These are phyloP conservation scores for Caenorhabditis panamensis DNA, from an alignment of 2,888 invertebrate species.

Conservation along the genomic window DNA sequence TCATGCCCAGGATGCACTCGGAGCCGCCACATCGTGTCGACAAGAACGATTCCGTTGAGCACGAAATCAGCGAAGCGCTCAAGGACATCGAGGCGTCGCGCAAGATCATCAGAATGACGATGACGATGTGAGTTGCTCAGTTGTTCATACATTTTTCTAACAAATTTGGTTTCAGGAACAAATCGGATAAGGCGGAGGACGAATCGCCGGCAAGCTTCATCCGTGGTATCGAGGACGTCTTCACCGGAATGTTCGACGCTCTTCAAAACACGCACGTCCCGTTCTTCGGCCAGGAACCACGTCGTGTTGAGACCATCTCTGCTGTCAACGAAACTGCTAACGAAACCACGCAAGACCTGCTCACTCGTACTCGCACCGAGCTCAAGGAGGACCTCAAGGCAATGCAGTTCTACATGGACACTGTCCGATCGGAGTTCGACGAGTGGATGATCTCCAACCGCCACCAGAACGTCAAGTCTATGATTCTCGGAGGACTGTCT, in stretches of 20 bases:
- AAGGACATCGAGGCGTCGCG: slow-evolving; percentile 37
- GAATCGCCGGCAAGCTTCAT: slow-evolving; percentile 27
- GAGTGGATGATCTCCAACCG: slow-evolving; percentile 57
- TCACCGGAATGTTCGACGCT: slow-evolving; percentile 38
- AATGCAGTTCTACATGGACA: slow-evolving; percentile 20
- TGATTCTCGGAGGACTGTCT: slow-evolving; percentile 49
- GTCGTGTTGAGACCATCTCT: not conserved
- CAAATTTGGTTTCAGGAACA: slow-evolving; percentile 10
- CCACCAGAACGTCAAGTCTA: slow-evolving; percentile 38
- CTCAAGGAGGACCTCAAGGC: slow-evolving; percentile 35
- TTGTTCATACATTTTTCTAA: not conserved
- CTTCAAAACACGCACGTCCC: slow-evolving; percentile 45
- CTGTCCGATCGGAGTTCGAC: slow-evolving; percentile 28
- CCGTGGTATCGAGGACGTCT: slow-evolving; percentile 29
- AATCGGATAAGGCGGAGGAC: slow-evolving; percentile 10
- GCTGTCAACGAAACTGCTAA: slow-evolving; percentile 11
- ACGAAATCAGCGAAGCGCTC: slow-evolving; percentile 44
- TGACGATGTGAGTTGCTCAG: slow-evolving; percentile 31
- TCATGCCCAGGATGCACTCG: slow-evolving; percentile 24
- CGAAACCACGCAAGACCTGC: slow-evolving; percentile 10
- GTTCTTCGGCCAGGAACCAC: slow-evolving; percentile 17
- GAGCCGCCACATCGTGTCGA: slow-evolving; percentile 37
- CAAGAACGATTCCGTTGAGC: slow-evolving; percentile 35
- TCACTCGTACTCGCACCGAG: slow-evolving; percentile 45
- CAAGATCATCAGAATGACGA: slow-evolving; percentile 32